Conservation (phyloP, 2,888 invertebrate species). For the Polietes domitor region DNA sequence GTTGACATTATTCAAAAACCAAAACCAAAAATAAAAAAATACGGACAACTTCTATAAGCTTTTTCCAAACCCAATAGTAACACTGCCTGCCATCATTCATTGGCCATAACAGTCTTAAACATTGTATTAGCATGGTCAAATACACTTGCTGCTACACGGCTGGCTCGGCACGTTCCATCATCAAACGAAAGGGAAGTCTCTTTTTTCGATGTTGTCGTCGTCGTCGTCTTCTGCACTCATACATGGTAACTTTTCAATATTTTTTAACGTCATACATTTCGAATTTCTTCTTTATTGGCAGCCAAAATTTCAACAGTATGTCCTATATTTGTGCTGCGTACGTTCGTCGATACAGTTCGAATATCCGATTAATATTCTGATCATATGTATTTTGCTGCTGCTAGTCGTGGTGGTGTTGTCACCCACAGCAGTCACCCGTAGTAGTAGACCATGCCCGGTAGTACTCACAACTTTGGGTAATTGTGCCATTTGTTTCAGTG, state of each 20-base stretch:
- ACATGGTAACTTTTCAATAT: slow-evolving; percentile 28
- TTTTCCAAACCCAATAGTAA: slow-evolving; percentile 1
- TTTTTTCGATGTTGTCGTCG: background rate
- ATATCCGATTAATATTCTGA: slow-evolving; percentile 53
- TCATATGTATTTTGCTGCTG: slow-evolving; percentile 28
- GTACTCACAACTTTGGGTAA: slow-evolving; percentile 44
- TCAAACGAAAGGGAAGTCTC: slow-evolving; percentile 78
- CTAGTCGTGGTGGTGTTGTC: background rate
- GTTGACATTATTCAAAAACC: slow-evolving; percentile 31
- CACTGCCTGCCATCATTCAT: slow-evolving; percentile 9
- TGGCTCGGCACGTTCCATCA: slow-evolving; percentile 62
- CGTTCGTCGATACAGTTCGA: slow-evolving; percentile 32
- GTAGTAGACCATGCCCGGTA: too few species aligned
- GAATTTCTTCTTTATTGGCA: slow-evolving; percentile 37
- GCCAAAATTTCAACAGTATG: slow-evolving; percentile 26
- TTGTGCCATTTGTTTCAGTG: slow-evolving; percentile 49
- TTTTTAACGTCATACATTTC: slow-evolving; percentile 31
- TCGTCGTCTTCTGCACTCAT: background rate
- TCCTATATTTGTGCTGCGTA: slow-evolving; percentile 50
- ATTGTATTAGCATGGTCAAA: slow-evolving; percentile 56
- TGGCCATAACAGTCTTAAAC: slow-evolving; percentile 46
- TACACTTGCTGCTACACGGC: slow-evolving; percentile 54
- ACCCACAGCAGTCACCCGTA: too few species aligned
- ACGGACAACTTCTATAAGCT: slow-evolving; percentile 41
- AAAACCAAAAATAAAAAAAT: too few species aligned